These are phyloP conservation scores for Lasaia peninsularis DNA, from an alignment of 1,140 invertebrate species.

Conservation along the genomic window DNA sequence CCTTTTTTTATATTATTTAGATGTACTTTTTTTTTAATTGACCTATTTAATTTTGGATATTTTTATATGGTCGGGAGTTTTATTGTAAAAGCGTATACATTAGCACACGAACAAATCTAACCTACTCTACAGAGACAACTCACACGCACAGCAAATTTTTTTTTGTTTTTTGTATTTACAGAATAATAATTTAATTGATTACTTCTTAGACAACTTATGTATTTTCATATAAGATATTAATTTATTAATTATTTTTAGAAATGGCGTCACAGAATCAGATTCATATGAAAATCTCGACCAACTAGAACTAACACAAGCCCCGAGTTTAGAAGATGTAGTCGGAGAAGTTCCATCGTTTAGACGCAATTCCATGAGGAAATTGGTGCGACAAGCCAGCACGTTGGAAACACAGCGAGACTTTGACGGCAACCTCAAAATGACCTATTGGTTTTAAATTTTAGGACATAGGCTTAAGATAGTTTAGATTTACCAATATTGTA, in stretches of 20 bases:
- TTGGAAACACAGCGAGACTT: conserved; percentile 87
- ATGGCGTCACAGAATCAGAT: conserved; percentile 51
- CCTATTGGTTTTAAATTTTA: conserved; percentile 86
- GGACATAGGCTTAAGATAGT: neutral
- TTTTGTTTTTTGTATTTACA: too few species aligned
- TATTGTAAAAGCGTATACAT: too few species aligned
- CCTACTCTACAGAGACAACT: too few species aligned
- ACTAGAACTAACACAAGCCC: conserved; percentile 72
- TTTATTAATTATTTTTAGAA: conserved; percentile 40
- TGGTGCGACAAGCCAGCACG: conserved; percentile 85
- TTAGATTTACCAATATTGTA: too few species aligned
- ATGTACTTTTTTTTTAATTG: too few species aligned
- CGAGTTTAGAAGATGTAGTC: conserved; percentile 60
- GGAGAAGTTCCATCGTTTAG: conserved; percentile 51
- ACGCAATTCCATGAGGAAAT: conserved; percentile 79
- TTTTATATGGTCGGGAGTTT: too few species aligned
- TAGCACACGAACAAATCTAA: too few species aligned
- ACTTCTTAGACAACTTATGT: neutral
- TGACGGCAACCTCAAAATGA: conserved; percentile 88
- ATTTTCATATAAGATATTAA: neutral
- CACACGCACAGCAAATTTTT: too few species aligned
- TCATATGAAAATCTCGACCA: conserved; percentile 82
- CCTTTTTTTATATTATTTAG: too few species aligned
- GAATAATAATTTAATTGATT: too few species aligned
- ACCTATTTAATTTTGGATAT: too few species aligned